Conservation (phyloP, 2,113 vertebrate species). For the Pseudonaja textilis region DNA sequence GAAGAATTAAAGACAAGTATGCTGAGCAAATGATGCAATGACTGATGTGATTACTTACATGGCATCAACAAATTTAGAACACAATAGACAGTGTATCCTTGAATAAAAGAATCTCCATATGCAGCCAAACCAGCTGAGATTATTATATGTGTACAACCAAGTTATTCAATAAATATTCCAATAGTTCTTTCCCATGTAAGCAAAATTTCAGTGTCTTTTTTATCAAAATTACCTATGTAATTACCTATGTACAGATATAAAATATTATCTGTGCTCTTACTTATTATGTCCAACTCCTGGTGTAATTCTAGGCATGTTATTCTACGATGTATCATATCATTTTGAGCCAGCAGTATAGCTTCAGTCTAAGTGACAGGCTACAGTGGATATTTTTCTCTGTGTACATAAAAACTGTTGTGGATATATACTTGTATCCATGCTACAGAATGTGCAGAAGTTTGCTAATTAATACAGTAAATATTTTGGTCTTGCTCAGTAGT, state of each 20-base stretch:
- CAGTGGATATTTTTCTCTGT: neutral
- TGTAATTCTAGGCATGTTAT: neutral
- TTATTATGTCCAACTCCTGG: neutral
- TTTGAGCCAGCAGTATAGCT: neutral
- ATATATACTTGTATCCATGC: neutral
- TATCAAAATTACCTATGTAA: no score
- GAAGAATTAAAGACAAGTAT: neutral
- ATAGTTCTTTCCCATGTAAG: neutral
- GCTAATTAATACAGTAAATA: neutral
- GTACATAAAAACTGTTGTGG: neutral
- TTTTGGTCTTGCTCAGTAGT: neutral
- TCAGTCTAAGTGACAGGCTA: neutral
- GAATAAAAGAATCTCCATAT: neutral
- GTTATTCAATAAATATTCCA: neutral
- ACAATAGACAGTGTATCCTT: neutral
- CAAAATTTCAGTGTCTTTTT: neutral
- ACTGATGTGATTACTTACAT: no score
- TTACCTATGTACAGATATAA: neutral
- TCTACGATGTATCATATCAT: no score
- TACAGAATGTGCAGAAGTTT: neutral
- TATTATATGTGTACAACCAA: neutral
- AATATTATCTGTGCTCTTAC: neutral
- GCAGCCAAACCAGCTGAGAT: neutral
- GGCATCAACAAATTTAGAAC: neutral
- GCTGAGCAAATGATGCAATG: neutral